Conservation (phyloP, 1,140 invertebrate species). For the Chionoecetes opilio region DNA sequence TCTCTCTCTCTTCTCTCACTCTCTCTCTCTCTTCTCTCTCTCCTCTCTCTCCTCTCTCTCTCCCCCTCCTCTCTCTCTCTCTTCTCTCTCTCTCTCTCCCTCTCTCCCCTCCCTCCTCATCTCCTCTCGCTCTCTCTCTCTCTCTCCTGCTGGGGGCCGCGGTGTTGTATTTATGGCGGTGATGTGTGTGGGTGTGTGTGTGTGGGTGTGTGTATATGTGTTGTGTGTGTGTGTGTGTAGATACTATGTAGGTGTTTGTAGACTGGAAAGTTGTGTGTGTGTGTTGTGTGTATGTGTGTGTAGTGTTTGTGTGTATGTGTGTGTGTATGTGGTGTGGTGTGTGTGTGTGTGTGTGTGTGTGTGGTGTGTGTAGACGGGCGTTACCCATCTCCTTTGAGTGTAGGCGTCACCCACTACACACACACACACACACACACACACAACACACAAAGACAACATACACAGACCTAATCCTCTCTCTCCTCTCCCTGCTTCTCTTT, state of each 20-base stretch:
- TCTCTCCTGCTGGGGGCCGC: neutral
- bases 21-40: no score
- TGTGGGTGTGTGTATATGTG: constrained; percentile 46
- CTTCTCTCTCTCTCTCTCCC: constrained; percentile 34
- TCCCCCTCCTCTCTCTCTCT: no score
- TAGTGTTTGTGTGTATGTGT: constrained; percentile 33
- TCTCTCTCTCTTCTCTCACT: no score
- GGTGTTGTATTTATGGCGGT: constrained; percentile 5
- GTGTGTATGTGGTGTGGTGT: constrained; percentile 11
- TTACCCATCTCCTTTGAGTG: neutral
- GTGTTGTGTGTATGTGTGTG: constrained; percentile 48
- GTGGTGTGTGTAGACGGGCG: neutral
- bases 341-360: constrained; percentile 33
- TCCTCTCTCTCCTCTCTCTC: no score
- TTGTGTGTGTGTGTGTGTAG: constrained; percentile 38
- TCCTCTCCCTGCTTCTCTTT: no score
- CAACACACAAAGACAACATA: neutral
- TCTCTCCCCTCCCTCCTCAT: neutral
- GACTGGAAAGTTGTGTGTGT: neutral
- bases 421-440: constrained; percentile 15
- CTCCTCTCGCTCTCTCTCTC: neutral
- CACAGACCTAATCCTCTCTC: no score
- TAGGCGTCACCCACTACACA: neutral
- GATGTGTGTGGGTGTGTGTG: constrained; percentile 51
- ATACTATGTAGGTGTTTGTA: neutral